Evolutionary conservation across 2,113 vertebrate genomes (phyloP).

Genomic region (Todiramphus chloris): DNA sequence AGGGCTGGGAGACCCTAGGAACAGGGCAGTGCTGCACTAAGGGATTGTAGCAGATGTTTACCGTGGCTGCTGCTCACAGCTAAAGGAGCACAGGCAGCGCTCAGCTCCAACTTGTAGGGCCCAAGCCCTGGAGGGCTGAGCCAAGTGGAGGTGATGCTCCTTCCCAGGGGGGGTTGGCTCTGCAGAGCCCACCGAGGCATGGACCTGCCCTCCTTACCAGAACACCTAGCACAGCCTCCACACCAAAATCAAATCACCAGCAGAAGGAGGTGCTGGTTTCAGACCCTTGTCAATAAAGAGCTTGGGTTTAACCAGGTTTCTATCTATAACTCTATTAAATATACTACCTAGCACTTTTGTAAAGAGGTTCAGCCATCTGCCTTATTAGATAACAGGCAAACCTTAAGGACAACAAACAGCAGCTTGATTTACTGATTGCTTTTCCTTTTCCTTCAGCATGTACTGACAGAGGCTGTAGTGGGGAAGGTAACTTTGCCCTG

Average conservation of each 20-base stretch:
- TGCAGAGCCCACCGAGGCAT: accelerated
- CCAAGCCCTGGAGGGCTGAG: background rate
- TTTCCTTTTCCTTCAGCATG: background rate
- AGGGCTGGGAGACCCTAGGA: background rate
- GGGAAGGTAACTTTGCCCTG: background rate
- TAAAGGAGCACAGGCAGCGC: background rate
- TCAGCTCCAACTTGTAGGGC: accelerated
- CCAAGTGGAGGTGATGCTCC: background rate
- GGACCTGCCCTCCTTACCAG: background rate
- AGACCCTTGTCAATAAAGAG: background rate
- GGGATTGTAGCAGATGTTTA: background rate
- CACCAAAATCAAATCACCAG: background rate
- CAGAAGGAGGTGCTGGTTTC: background rate
- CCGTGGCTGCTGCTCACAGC: accelerated
- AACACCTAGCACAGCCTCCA: background rate
- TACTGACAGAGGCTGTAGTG: background rate
- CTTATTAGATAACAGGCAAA: background rate
- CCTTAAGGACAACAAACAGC: background rate
- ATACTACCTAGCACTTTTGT: too few species aligned
- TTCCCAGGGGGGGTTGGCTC: background rate
- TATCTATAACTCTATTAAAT: background rate
- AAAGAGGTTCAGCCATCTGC: background rate
- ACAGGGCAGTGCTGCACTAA: background rate
- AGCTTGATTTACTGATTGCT: background rate
- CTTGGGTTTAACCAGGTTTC: background rate